phyloP scores from a whole-genome alignment of 2,113 vertebrate species.

The Pycnonotus jocosus region DNA sequence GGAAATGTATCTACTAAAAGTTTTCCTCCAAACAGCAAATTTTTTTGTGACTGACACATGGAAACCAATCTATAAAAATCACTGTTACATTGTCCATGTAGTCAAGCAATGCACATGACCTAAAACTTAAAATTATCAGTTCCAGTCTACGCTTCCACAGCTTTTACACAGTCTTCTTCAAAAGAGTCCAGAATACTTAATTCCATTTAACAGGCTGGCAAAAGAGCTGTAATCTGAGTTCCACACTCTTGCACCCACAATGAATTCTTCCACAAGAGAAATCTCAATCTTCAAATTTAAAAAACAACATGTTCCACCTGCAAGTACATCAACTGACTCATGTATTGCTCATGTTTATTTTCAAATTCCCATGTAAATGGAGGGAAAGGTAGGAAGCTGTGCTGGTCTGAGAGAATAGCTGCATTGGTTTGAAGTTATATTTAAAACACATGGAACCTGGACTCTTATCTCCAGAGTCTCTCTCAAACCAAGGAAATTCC shows the following conservation, averaged over 20 bases:
- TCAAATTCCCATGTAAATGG: neutral
- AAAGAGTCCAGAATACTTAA: neutral
- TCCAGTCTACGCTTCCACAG: neutral
- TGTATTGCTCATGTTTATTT: constrained; percentile 5
- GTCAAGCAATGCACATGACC: neutral
- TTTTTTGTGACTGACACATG: neutral
- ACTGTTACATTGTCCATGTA: neutral
- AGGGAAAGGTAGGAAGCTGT: neutral
- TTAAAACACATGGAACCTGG: neutral
- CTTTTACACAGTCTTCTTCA: neutral
- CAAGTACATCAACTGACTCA: neutral
- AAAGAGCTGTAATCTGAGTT: neutral
- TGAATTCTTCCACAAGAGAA: neutral
- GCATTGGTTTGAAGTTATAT: neutral
- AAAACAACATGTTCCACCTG: neutral
- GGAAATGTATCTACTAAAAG: neutral
- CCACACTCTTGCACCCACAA: neutral
- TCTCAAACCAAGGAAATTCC: neutral
- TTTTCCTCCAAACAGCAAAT: neutral
- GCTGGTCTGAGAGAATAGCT: neutral
- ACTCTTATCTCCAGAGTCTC: neutral
- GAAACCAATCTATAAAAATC: neutral
- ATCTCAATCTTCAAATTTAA: neutral
- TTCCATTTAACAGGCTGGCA: neutral
- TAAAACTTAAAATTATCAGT: neutral